phyloP scores from a whole-genome alignment of 23 tunicate species.

The Trididemnum nubilum region DNA sequence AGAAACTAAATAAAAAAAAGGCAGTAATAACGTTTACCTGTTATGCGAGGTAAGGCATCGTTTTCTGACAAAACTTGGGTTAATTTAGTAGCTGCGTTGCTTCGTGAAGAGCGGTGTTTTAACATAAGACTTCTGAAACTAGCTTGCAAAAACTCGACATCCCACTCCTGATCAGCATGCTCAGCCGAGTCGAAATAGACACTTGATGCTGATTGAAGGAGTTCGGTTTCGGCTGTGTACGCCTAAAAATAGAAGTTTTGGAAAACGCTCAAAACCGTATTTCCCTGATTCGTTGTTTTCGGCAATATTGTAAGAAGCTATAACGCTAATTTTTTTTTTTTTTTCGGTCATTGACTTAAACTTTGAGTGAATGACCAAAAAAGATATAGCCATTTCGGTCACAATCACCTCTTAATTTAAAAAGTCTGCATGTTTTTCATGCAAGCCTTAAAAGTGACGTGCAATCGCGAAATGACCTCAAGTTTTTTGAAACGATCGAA shows the following conservation, averaged over 20 bases:
- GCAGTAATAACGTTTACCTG: conserved; percentile 27
- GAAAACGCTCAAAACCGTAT: neutral
- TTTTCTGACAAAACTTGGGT: conserved; percentile 19
- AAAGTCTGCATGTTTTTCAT: no score
- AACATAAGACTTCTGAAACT: conserved; percentile 58
- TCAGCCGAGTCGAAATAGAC: conserved; percentile 49
- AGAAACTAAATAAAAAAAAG: no score
- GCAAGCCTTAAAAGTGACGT: no score
- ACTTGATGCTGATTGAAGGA: conserved; percentile 44
- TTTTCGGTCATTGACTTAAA: no score
- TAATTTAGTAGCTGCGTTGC: conserved; percentile 41
- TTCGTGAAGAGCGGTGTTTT: conserved; percentile 59
- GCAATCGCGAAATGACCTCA: no score
- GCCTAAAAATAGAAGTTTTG: conserved; percentile 48
- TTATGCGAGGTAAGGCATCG: conserved; percentile 22
- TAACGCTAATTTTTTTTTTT: no score
- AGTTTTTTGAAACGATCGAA: no score
- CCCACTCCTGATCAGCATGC: conserved; percentile 18
- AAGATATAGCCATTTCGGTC: no score
- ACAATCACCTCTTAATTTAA: no score
- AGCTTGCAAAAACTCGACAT: conserved; percentile 34
- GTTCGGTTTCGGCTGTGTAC: conserved; percentile 71
- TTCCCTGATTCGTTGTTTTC: no score
- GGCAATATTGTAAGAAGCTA: no score
- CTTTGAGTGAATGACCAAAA: no score